Base-by-base conservation (phyloP, 2,797 vertebrate species). In the Hapalemur alaotrensis region DNA sequence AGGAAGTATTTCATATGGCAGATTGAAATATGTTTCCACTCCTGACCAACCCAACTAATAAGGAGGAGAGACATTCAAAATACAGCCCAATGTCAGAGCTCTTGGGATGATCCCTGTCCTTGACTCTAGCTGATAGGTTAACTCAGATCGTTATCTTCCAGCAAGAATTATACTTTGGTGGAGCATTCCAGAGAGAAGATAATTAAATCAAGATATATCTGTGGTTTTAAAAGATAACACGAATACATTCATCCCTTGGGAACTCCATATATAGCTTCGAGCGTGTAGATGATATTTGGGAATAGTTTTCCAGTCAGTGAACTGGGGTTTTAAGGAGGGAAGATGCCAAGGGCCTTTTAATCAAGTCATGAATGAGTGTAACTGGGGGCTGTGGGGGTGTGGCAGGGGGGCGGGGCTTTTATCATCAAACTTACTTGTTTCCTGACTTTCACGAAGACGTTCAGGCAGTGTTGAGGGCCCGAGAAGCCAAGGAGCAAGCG, bases 181-280 rank as follows among this genome's bases (percentile, higher is more conserved):
- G 15, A 81, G 7, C 81, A 69, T 90, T 93, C 23, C 25, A 86
- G 78, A 82, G 18, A 92, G 75, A 85, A 81, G 72, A n/a, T 89
- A 67, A 95, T 46, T 38, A 90, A 93, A 91, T 93, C 70, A 79
- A 82, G 48, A 50, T 41, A 11, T 69, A 92, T 65, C 15, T 73
- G 1, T 84, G 38, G 23, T 94, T 89, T 93, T 89, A 91, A 96
- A 96, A 95, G 59, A 81, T 57, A 79, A 81, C 6, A 65, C 87
- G 46, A 87, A 78, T 7, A 84, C 46, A 72, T 89, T 59, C 18
- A 78, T 73, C 59, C 30, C 38, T 82, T 90, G 32, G 72, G 59
- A 96, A 82, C 30, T 83, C 67, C 35, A 4, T 75, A 12, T 86
- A 67, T 48, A 63, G 5, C n/a, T 85, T 91, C 15, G 50, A 88